These are phyloP conservation scores for Chironomus tentans DNA, from an alignment of 2,888 invertebrate genomes.

Conservation along the genomic window DNA sequence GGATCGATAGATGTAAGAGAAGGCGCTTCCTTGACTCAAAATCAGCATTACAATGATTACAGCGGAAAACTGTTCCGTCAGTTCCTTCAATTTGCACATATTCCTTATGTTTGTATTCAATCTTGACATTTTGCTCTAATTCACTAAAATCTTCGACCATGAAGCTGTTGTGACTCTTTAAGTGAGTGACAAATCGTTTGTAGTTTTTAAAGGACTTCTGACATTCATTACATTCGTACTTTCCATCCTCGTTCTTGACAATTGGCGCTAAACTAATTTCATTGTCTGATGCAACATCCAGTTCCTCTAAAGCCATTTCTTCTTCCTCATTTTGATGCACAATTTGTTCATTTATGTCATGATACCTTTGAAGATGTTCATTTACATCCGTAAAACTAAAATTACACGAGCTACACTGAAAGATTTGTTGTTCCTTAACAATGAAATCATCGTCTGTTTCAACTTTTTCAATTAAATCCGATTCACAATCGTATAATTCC, in stretches of 20 bases:
- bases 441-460: no score
- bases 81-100: background rate
- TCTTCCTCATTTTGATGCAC: background rate
- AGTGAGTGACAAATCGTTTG: background rate
- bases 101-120: background rate
- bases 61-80: background rate
- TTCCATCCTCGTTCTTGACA: background rate
- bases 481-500: no score
- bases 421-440: background rate
- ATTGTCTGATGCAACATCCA: background rate
- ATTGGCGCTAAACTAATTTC: background rate
- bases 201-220: background rate
- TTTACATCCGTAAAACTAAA: background rate
- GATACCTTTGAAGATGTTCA: conserved; percentile 3
- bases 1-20: background rate
- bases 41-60: background rate
- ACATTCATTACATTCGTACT: background rate
- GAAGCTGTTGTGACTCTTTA: background rate
- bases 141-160: background rate
- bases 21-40: background rate
- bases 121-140: background rate
- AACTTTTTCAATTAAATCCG: no score
- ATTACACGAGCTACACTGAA: background rate
- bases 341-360: background rate
- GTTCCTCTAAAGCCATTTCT: background rate